Evolutionary conservation across 2,888 invertebrate species (phyloP), one percentile per base, ranked within the genome.

Genomic region (Microdon myrmicae): DNA sequence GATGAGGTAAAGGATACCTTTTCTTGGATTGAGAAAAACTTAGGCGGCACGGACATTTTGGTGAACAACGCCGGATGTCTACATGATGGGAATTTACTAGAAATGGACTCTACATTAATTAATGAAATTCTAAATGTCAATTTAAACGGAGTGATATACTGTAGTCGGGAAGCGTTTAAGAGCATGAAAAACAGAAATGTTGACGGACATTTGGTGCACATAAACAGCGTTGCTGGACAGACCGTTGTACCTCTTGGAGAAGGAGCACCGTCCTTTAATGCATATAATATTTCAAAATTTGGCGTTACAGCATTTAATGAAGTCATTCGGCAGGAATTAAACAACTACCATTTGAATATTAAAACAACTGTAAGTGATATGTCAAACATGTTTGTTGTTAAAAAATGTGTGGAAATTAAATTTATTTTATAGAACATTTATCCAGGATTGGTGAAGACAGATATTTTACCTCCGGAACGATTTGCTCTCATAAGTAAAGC

Each of bases 21-120:
- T 71, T 68, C 72, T 7, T 78, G 74, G 73, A 79, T 82, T 39
- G 79, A 82, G 14, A 68, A 74, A 4, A 72, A 78, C 4, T 69
- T 82, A 0, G 84, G 84, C 0, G 82, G 82, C 1, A 78, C 83
- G 10, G 82, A 84, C 69, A 78, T 86, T 1, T 76, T 84, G 29
- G 71, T 85, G 3, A 85, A 85, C 70, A 84, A 83, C 68, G 85
- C 85, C 4, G 85, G 82, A 1, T 68, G 82, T 4, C 23, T 59
- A n/a, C 41, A 41, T 5, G n/a, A 20, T 4, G 61, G 67, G 1
- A 49, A 55, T 14, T 51, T 69, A 4, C 22, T 58, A 5, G 47
- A 55, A 9, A 48, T 43, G 26, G 37, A 66, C 9, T 20, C 53
- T 14, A 37, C 14, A 0, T 53, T 23, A 2, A 59, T 69, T 4